Evolutionary conservation across 2,888 invertebrate genomes (phyloP).

Genomic region (Antheraea yamamai): DNA sequence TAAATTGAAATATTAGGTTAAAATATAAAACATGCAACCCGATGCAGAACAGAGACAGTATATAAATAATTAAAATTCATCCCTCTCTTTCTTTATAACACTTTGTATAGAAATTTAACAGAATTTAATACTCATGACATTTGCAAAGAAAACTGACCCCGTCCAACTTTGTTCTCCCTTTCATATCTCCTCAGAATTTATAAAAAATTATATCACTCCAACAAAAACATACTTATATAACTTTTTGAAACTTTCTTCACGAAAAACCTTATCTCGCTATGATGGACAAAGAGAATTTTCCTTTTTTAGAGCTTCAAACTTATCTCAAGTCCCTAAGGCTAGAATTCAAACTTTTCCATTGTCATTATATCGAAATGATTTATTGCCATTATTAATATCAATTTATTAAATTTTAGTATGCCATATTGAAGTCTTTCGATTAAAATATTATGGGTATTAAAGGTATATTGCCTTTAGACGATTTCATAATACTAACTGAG

Average conservation of each 20-base stretch:
- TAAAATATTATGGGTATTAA: neutral
- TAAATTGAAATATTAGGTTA: neutral
- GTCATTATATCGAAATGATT: neutral
- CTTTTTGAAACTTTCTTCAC: constrained; percentile 1
- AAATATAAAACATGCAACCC: neutral
- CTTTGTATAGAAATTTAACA: neutral
- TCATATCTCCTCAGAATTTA: constrained; percentile 2
- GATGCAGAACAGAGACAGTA: neutral
- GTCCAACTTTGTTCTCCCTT: neutral
- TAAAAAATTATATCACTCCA: constrained; percentile 10
- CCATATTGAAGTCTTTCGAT: neutral
- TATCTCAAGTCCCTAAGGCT: constrained; percentile 15
- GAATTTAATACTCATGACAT: neutral
- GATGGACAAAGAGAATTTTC: constrained; percentile 19
- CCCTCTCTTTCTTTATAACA: neutral
- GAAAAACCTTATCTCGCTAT: constrained; percentile 17
- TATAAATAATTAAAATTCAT: neutral
- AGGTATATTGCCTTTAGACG: neutral
- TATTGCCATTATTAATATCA: constrained; percentile 9
- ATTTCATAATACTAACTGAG: neutral
- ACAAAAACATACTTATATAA: constrained; percentile 19
- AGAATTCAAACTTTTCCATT: constrained; percentile 13
- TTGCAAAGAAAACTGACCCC: constrained; percentile 9
- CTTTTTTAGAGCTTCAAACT: constrained; percentile 17
- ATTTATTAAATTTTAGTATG: neutral